A percentile compares a stretch with the other conserved stretches of the same genome.
Conservation (phyloP, 2,797 vertebrate species). For the Parotocinclus haroldoi region DNA sequence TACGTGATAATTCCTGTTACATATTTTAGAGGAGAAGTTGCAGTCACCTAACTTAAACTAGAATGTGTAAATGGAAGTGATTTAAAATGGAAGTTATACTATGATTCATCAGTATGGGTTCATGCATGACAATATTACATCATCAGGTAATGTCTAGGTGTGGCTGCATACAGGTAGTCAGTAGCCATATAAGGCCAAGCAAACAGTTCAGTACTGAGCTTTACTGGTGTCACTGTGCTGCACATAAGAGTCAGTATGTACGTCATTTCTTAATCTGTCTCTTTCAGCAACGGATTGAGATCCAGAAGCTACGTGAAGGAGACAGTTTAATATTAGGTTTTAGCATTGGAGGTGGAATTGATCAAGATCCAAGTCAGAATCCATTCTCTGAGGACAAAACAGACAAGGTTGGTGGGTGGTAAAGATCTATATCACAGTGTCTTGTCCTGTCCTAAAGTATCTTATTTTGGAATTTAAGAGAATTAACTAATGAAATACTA, state of each 20-base stretch:
- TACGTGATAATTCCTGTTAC: too few species aligned
- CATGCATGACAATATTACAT: not conserved
- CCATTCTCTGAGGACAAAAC: conserved; percentile 94
- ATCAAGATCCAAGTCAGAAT: conserved; percentile 94
- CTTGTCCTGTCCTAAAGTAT: too few species aligned
- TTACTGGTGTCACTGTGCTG: not conserved
- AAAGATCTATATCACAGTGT: too few species aligned
- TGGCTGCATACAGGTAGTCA: conserved; percentile 16
- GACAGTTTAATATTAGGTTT: conserved; percentile 94
- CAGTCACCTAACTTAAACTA: too few species aligned
- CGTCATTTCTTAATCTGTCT: conserved; percentile 3
- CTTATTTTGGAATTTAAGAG: too few species aligned
- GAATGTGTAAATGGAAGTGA: too few species aligned
- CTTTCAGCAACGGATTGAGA: conserved; percentile 90
- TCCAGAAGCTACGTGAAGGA: conserved; percentile 84
- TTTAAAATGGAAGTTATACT: too few species aligned
- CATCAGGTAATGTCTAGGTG: conserved; percentile 7
- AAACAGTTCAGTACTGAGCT: not conserved
- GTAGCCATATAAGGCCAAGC: conserved; percentile 15
- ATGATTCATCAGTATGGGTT: too few species aligned
- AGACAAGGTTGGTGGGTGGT: conserved; percentile 80
- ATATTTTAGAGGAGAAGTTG: too few species aligned
- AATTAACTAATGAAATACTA: too few species aligned
- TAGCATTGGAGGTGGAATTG: conserved; percentile 97
- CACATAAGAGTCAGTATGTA: not conserved